A percentile compares a stretch with the other conserved stretches of the same genome.
phyloP scores from a whole-genome alignment of 2,888 invertebrate species.

The Drosophila mayaguana region DNA sequence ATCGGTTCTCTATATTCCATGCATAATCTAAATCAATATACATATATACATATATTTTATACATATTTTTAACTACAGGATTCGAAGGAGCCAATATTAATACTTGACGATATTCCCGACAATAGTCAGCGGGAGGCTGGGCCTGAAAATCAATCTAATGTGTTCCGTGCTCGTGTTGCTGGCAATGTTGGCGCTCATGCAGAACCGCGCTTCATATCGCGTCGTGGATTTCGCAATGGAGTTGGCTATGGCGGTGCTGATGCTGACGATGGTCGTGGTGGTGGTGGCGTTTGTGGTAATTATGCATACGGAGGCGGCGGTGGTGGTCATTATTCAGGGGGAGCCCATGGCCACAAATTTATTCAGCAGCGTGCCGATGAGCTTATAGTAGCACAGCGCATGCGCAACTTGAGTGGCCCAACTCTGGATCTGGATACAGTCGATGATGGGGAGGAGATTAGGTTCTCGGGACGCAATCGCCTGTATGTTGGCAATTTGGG shows the following conservation, averaged over 20 bases:
- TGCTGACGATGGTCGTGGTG: constrained; percentile 9
- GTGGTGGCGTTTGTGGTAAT: constrained; percentile 4
- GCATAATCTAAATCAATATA: no score
- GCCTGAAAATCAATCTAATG: neutral
- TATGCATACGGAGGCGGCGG: constrained; percentile 31
- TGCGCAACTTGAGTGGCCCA: constrained; percentile 90
- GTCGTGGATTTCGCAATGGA: no score
- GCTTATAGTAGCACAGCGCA: constrained; percentile 88
- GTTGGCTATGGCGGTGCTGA: neutral
- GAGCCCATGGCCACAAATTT: constrained; percentile 16
- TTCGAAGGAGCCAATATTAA: neutral
- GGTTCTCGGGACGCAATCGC: constrained; percentile 95
- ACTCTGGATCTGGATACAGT: constrained; percentile 90
- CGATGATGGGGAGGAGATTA: constrained; percentile 89
- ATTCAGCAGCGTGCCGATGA: constrained; percentile 85
- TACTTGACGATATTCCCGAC: neutral
- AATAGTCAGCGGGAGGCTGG: neutral
- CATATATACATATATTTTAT: no score
- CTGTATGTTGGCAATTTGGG: constrained; percentile 97
- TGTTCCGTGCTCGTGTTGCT: neutral
- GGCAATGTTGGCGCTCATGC: neutral
- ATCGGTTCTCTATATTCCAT: no score
- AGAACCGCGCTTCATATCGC: neutral
- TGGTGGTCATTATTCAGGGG: neutral
- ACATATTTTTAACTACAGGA: neutral